Evolutionary conservation across 2,888 invertebrate genomes (phyloP).

Genomic region (Dicyrtomina minuta): DNA sequence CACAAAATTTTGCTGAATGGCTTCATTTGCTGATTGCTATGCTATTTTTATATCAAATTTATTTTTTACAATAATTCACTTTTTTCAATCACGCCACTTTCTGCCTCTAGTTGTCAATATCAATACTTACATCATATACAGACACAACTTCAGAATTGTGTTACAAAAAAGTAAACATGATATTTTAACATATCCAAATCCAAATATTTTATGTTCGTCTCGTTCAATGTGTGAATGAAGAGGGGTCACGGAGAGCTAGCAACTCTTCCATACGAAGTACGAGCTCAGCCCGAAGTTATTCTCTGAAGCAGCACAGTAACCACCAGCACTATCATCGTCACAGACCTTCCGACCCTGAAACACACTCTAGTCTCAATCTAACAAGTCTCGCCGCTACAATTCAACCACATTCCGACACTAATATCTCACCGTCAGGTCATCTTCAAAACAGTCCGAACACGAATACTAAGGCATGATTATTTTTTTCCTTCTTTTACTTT

Average conservation of each 20-base stretch:
- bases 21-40: constrained; percentile 4
- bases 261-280: constrained; percentile 50
- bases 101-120: constrained; percentile 3
- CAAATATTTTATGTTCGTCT: constrained; percentile 16
- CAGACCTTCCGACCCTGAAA: constrained; percentile 47
- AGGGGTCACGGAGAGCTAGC: constrained; percentile 47
- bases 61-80: background rate
- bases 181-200: background rate
- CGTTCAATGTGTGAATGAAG: constrained; percentile 7
- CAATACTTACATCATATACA: background rate
- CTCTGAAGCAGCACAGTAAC: constrained; percentile 46
- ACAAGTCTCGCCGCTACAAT: constrained; percentile 12
- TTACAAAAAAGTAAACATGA: background rate
- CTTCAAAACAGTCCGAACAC: constrained; percentile 38
- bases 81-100: background rate
- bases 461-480: constrained; percentile 34
- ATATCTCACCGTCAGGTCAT: constrained; percentile 34
- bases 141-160: background rate
- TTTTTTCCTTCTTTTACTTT: constrained; percentile 16
- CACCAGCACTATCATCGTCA: constrained; percentile 49
- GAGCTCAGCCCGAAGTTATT: constrained; percentile 47
- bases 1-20: constrained; percentile 1
- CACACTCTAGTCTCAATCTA: constrained; percentile 26
- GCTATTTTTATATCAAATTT: background rate
- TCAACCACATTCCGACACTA: constrained; percentile 34